A percentile compares a stretch with the other conserved stretches of the same genome.
These are phyloP conservation scores for Cistogaster globosa DNA, from an alignment of 2,888 invertebrate species.

Conservation along the genomic window DNA sequence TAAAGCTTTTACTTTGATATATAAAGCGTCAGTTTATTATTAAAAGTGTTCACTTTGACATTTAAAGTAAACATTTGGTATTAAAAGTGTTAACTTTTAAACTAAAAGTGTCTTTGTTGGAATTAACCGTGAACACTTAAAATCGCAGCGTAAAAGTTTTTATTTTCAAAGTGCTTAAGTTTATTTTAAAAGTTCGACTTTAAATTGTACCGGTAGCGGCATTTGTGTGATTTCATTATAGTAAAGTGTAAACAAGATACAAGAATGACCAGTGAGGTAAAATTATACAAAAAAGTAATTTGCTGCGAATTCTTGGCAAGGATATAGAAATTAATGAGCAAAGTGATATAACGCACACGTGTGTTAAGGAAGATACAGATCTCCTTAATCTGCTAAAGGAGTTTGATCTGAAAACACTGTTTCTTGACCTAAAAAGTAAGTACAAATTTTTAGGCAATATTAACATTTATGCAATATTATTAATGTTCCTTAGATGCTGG, in stretches of 20 bases:
- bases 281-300: constrained; percentile 6
- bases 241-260: constrained; percentile 38
- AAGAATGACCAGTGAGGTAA: constrained; percentile 39
- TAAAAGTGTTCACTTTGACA: too few species aligned
- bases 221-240: constrained; percentile 9
- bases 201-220: constrained; percentile 2
- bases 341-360: constrained; percentile 44
- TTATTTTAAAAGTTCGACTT: background rate
- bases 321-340: too few species aligned
- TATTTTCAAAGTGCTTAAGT: too few species aligned
- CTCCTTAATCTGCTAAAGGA: constrained; percentile 27
- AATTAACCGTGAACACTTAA: constrained; percentile 19
- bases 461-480: too few species aligned
- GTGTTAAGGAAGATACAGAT: constrained; percentile 17
- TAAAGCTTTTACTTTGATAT: too few species aligned
- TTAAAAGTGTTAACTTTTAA: constrained; percentile 21
- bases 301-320: too few species aligned
- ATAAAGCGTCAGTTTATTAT: too few species aligned
- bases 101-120: constrained; percentile 46
- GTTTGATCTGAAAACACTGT: constrained; percentile 55
- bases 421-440: constrained; percentile 24
- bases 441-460: too few species aligned
- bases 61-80: too few species aligned
- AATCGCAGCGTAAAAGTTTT: background rate
- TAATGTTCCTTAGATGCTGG: too few species aligned